A percentile compares a stretch with the other conserved stretches of the same genome.
phyloP scores from a whole-genome alignment of 2,888 invertebrate species.

The Parochlus steinenii region DNA sequence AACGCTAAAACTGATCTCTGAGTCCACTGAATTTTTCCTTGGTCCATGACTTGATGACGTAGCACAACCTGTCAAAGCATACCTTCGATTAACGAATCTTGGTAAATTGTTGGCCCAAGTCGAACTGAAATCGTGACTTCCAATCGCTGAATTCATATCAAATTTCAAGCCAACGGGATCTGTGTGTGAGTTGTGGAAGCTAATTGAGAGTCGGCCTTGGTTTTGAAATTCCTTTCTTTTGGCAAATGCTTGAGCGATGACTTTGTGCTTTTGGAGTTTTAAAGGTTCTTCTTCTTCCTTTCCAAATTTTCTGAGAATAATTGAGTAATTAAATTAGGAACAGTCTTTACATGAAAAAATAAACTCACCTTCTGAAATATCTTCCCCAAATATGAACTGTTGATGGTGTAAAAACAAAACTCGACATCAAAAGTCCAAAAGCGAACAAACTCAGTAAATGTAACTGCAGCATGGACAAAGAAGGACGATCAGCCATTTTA shows the following conservation, averaged over 20 bases:
- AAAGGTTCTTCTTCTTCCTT: constrained; percentile 50
- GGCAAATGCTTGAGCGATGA: constrained; percentile 81
- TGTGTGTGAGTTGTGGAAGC: constrained; percentile 69
- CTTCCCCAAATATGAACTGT: constrained; percentile 74
- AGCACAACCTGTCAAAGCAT: constrained; percentile 48
- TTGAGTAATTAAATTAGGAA: too few relatives aligned
- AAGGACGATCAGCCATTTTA: constrained; percentile 52
- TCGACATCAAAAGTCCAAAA: constrained; percentile 74
- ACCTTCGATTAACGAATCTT: constrained; percentile 66
- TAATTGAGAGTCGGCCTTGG: constrained; percentile 72
- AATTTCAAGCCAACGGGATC: constrained; percentile 77
- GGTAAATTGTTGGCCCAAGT: constrained; percentile 86
- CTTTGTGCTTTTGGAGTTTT: constrained; percentile 68
- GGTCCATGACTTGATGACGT: constrained; percentile 35
- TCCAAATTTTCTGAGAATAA: constrained; percentile 46
- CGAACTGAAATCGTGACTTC: constrained; percentile 72
- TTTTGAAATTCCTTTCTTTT: constrained; percentile 71
- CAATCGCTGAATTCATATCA: constrained; percentile 47
- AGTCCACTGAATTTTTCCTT: constrained; percentile 45
- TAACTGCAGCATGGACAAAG: constrained; percentile 63
- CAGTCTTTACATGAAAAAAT: constrained; percentile 8
- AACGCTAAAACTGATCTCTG: constrained; percentile 58
- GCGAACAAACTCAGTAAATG: constrained; percentile 71
- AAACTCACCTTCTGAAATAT: constrained; percentile 55
- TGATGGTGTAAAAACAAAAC: constrained; percentile 86